Evolutionary conservation across 2,113 vertebrate genomes (phyloP), one percentile per base, ranked within the genome.

Genomic region (Eublepharis macularius): DNA sequence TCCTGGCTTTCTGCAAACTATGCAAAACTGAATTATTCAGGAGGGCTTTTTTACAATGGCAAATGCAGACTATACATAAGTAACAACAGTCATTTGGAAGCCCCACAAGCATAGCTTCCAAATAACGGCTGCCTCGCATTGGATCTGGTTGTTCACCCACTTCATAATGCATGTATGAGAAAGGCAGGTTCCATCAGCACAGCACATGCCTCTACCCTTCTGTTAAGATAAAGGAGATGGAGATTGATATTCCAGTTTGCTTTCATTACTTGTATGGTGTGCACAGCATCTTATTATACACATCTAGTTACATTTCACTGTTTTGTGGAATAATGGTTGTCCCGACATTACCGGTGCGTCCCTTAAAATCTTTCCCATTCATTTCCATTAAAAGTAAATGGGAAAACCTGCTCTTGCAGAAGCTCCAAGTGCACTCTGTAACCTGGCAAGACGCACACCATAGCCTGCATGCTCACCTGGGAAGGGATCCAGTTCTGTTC

Each of bases 401-500:
- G 60, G 41, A n/a, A 76, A 1, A 19, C 21, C 72, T n/a, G 16
- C 0, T 65, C 41, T 2, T 47, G 4, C 17, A 36, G n/a, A 34
- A 17, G 16, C 32, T 65, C 41, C 10, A 16, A 7, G 21, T 34
- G 24, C 36, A 54, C 21, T 45, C 24, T 83, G 63, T 47, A 83
- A 4, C 75, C 39, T 75, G 51, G 21, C 26, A 60, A 78, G 17
- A 36, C 11, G 10, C 4, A 16, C 65, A n/a, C 34, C n/a, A 75
- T 43, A 75, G 41, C 54, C 39, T 86, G 34, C 41, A 81, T 91
- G 85, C 86, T 87, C 81, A 88, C 84, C 84, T 80, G 34, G 65
- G 82, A 95, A 90, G 19, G 87, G 65, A 60, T 1, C 1, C 83
- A 76, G 83, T 84, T 77, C 47, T 36, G 8, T 90, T 74, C 77